phyloP scores from a whole-genome alignment of 2,888 invertebrate species.

The Miltochrista miniata region DNA sequence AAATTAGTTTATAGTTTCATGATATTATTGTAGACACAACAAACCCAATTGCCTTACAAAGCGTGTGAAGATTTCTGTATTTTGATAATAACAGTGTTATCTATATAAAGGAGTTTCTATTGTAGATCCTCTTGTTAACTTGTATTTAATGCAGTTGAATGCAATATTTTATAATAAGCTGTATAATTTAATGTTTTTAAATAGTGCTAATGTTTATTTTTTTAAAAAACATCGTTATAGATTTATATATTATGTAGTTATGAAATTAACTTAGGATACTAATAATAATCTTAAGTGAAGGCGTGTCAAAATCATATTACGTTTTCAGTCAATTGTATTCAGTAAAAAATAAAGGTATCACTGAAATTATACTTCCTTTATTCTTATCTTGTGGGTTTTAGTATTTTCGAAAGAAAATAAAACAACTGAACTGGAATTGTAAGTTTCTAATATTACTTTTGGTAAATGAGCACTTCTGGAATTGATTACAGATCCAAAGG shows the following conservation, averaged over 20 bases:
- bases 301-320: slow-evolving; percentile 81
- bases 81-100: slow-evolving; percentile 80
- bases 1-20: slow-evolving; percentile 41
- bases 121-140: slow-evolving; percentile 78
- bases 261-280: slow-evolving; percentile 77
- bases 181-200: slow-evolving; percentile 81
- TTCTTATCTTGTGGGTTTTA: slow-evolving; percentile 25
- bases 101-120: slow-evolving; percentile 68
- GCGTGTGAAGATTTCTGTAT: slow-evolving; percentile 76
- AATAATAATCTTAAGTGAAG: slow-evolving; percentile 73
- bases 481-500: slow-evolving; percentile 46
- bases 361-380: slow-evolving; percentile 47
- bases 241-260: slow-evolving; percentile 81
- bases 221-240: slow-evolving; percentile 80
- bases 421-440: slow-evolving; percentile 51
- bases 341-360: slow-evolving; percentile 80
- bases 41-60: slow-evolving; percentile 81
- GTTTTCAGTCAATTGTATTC: slow-evolving; percentile 83
- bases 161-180: slow-evolving; percentile 82
- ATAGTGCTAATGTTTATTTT: slow-evolving; percentile 83
- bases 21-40: slow-evolving; percentile 56
- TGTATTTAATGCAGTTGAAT: slow-evolving; percentile 83
- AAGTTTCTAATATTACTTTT: slow-evolving; percentile 56
- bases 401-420: slow-evolving; percentile 36
- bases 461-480: slow-evolving; percentile 65